Evolutionary conservation across 2,797 vertebrate species (phyloP).

Genomic region (Paramormyrops hopkinsi): DNA sequence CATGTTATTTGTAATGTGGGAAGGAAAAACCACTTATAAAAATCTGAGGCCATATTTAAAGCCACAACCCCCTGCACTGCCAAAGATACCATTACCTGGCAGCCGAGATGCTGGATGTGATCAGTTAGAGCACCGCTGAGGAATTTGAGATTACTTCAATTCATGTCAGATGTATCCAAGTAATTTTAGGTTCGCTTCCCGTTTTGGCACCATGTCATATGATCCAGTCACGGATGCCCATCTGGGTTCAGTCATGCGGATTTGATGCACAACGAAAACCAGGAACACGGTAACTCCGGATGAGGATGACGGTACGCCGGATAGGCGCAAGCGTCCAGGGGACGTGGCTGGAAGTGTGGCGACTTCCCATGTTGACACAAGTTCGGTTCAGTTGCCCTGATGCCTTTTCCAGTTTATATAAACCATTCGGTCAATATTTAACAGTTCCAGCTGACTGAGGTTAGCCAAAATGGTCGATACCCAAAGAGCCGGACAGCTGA

Average conservation of each 20-base stretch:
- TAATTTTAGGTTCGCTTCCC: neutral
- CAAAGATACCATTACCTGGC: neutral
- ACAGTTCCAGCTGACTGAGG: neutral
- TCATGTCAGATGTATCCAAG: neutral
- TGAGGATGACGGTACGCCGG: neutral
- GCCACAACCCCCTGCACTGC: neutral
- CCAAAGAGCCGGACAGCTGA: neutral
- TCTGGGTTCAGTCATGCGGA: neutral
- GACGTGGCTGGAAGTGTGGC: neutral
- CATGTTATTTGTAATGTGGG: neutral
- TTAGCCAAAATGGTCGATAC: slow-evolving; percentile 17
- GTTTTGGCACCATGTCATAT: neutral
- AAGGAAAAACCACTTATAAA: neutral
- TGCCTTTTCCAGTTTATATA: slow-evolving; percentile 7
- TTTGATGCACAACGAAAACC: neutral
- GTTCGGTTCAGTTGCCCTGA: neutral
- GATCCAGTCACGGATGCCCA: neutral
- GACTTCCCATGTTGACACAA: slow-evolving; percentile 9
- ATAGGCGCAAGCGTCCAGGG: neutral
- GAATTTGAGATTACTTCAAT: neutral
- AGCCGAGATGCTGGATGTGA: neutral
- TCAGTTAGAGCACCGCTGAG: neutral
- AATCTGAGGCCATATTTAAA: neutral
- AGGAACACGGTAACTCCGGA: neutral
- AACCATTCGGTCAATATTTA: slow-evolving; percentile 17